Percentiles rank a stretch among this genome's conserved stretches.
Conservation (phyloP, 2,797 vertebrate species). For the Amblyraja radiata region DNA sequence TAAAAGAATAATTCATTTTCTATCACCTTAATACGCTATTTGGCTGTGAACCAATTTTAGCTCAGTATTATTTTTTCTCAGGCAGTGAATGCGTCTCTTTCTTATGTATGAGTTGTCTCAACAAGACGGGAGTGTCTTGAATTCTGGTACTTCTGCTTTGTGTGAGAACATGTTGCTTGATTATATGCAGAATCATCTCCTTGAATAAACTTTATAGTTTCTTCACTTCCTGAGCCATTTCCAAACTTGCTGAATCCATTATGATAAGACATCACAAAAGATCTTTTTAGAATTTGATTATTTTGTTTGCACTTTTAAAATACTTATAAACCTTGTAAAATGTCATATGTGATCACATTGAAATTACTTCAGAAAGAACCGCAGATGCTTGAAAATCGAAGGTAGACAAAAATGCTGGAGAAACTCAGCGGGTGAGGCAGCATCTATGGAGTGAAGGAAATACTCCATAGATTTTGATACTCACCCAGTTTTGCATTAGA, state of each 20-base stretch:
- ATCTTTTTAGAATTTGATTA: neutral
- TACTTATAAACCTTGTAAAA: neutral
- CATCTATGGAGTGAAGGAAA: too few species aligned
- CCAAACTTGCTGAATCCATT: neutral
- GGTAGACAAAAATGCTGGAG: too few species aligned
- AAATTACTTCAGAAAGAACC: neutral
- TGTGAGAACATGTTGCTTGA: neutral
- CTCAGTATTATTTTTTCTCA: neutral
- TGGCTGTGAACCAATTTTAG: neutral
- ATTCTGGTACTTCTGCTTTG: neutral
- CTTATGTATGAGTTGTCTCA: neutral
- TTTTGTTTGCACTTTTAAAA: neutral
- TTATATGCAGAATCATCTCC: neutral
- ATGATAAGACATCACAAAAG: neutral
- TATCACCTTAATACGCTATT: neutral
- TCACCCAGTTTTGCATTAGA: neutral
- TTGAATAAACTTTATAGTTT: neutral
- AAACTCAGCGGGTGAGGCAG: too few species aligned
- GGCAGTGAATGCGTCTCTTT: neutral
- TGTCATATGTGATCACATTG: neutral
- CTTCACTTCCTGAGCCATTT: neutral
- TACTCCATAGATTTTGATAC: too few species aligned
- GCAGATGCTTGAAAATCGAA: too few species aligned
- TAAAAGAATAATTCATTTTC: neutral
- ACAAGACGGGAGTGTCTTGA: neutral